Evolutionary conservation across 1,140 invertebrate species (phyloP).

Genomic region (Bombyx mori): ASM3026992v2 NC_085130.1:16961001-16961500

Average conservation of each 20-base stretch:
- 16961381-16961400: constrained; percentile 75
- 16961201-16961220: too few species aligned
- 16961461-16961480: constrained; percentile 74
- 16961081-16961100: too few species aligned
- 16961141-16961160: too few species aligned
- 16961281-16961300: neutral
- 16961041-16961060: neutral
- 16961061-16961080: too few species aligned
- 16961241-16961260: too few species aligned
- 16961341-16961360: constrained; percentile 79
- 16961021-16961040: neutral
- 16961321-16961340: constrained; percentile 78
- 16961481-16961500: constrained; percentile 69
- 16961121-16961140: too few species aligned
- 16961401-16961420: constrained; percentile 56
- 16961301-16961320: constrained; percentile 11
- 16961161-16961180: too few species aligned
- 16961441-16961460: constrained; percentile 71
- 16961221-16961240: too few species aligned
- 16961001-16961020: too few species aligned
- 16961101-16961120: too few species aligned
- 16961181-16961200: too few species aligned
- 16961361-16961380: constrained; percentile 77
- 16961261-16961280: neutral
- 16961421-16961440: constrained; percentile 72